These are phyloP conservation scores for Sterrhoptilus dennistouni DNA, from an alignment of 2,113 vertebrate genomes.

Conservation along the genomic window DNA sequence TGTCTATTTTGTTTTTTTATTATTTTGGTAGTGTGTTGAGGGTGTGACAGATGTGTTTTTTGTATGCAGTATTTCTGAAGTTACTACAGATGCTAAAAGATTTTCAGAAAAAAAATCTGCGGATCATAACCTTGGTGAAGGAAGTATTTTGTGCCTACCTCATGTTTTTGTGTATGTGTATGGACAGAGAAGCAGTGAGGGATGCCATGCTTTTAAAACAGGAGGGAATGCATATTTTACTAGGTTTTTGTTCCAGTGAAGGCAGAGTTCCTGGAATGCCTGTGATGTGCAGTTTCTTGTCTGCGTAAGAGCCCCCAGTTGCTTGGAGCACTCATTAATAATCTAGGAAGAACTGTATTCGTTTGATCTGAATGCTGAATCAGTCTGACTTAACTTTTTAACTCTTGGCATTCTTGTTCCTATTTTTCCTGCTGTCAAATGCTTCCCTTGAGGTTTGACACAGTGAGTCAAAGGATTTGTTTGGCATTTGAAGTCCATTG, in stretches of 20 bases:
- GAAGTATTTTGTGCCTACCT: neutral
- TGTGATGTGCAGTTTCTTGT: slow-evolving; percentile 53
- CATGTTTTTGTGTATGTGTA: neutral
- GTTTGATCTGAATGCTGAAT: slow-evolving; percentile 44
- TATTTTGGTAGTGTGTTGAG: neutral
- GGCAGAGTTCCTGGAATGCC: slow-evolving; percentile 18
- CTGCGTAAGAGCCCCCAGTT: neutral
- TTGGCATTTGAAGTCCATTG: neutral
- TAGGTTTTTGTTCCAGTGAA: neutral
- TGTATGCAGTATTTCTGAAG: neutral
- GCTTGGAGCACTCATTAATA: slow-evolving; percentile 29
- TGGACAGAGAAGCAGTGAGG: neutral
- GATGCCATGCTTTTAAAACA: neutral
- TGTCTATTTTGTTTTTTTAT: neutral
- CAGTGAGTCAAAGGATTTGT: neutral
- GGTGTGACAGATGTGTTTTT: neutral
- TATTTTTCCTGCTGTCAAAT: neutral
- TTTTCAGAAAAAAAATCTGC: neutral
- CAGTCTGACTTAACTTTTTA: neutral
- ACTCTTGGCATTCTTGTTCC: neutral
- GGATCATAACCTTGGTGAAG: neutral
- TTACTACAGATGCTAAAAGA: neutral
- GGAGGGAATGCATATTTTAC: neutral
- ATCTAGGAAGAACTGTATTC: neutral
- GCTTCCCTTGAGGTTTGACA: neutral